Evolutionary conservation across 2,797 vertebrate genomes (phyloP).

Genomic region (Nannoperca obscura): DNA sequence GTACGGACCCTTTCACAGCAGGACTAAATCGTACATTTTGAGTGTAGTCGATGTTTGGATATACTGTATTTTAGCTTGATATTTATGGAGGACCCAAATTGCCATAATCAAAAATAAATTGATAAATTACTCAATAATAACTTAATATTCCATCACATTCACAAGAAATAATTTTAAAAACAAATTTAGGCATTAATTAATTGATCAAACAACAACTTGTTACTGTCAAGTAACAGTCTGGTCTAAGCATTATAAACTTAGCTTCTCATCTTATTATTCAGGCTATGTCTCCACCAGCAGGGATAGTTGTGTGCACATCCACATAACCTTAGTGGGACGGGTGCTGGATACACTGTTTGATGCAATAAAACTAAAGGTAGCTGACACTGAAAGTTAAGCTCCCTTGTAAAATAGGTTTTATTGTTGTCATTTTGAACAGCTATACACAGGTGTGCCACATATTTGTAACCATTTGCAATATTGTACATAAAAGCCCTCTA

Average conservation of each 20-base stretch:
- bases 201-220: background rate
- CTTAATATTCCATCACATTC: too few species aligned
- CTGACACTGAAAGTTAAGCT: background rate
- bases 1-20: too few species aligned
- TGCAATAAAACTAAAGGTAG: slow-evolving; percentile 3
- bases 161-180: too few species aligned
- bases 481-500: background rate
- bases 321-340: background rate
- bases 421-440: background rate
- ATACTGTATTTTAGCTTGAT: background rate
- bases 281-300: background rate
- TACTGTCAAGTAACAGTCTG: background rate
- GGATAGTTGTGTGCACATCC: background rate
- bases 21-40: too few species aligned
- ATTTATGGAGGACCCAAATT: background rate
- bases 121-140: too few species aligned
- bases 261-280: background rate
- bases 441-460: background rate
- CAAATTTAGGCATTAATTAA: too few species aligned
- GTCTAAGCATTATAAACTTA: background rate
- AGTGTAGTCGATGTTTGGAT: too few species aligned
- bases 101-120: too few species aligned
- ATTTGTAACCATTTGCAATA: slow-evolving; percentile 22
- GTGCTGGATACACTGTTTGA: background rate
- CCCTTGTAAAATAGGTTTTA: slow-evolving; percentile 16